Evolutionary conservation across 2,113 vertebrate species (phyloP).

Genomic region (Arothron firmamentum): DNA sequence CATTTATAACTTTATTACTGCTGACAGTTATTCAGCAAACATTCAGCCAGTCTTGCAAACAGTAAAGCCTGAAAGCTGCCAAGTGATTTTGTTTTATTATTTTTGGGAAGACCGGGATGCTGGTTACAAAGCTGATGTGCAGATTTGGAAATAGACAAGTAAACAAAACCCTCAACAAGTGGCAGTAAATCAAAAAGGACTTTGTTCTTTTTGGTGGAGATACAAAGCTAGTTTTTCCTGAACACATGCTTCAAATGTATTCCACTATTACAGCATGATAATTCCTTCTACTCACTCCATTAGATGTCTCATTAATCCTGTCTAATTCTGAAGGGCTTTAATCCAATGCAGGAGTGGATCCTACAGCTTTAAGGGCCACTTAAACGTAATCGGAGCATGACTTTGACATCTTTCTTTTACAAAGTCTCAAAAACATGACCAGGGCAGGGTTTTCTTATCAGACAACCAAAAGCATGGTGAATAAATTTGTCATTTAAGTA

Average conservation of each 20-base stretch:
- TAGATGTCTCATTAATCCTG: conserved; percentile 9
- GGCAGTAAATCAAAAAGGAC: too few species aligned
- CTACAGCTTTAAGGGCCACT: conserved; percentile 24
- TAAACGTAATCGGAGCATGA: conserved; percentile 50
- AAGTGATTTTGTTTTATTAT: too few species aligned
- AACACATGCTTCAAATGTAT: too few species aligned
- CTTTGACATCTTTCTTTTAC: conserved; percentile 43
- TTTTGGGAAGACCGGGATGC: too few species aligned
- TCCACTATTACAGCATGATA: not conserved
- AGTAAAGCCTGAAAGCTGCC: not conserved
- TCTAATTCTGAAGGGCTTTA: conserved; percentile 38
- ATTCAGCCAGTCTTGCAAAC: too few species aligned
- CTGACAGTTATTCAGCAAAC: too few species aligned
- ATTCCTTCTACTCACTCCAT: not conserved
- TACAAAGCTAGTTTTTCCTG: too few species aligned
- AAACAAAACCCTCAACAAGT: too few species aligned
- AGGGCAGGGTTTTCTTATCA: conserved; percentile 17
- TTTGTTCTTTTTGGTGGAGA: too few species aligned
- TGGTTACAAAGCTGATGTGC: too few species aligned
- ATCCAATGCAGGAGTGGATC: conserved; percentile 34
- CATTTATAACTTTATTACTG: not conserved
- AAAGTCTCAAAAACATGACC: conserved; percentile 33
- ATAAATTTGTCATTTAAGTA: conserved; percentile 19
- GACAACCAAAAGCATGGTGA: conserved; percentile 3
- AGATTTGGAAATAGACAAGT: too few species aligned